Evolutionary conservation across 2,113 vertebrate genomes (phyloP).

Genomic region (Apodemus sylvaticus): DNA sequence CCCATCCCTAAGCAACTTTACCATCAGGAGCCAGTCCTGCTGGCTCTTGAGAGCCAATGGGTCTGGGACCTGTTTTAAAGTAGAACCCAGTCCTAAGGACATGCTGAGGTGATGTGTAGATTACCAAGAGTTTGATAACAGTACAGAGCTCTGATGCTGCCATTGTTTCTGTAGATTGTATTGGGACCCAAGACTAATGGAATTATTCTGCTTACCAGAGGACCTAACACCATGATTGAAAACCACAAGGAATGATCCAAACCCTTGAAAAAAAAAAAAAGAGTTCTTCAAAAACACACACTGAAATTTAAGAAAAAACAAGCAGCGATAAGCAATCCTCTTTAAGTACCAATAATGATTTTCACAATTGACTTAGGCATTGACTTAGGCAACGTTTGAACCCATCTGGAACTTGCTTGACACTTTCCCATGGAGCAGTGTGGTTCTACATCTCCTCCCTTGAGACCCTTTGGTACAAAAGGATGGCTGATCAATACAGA

Average conservation of each 20-base stretch:
- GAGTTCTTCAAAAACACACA: background rate
- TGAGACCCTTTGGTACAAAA: background rate
- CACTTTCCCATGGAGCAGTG: background rate
- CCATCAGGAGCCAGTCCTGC: background rate
- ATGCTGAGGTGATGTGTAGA: background rate
- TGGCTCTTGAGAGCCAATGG: background rate
- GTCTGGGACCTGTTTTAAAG: background rate
- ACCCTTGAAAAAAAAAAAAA: background rate
- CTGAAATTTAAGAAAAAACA: background rate
- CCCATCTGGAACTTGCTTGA: slow-evolving; percentile 17
- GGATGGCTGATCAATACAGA: background rate
- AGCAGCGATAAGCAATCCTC: background rate
- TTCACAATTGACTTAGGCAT: background rate
- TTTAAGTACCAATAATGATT: background rate
- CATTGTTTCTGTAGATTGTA: background rate
- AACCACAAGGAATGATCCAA: background rate
- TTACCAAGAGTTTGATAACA: background rate
- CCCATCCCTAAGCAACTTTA: background rate
- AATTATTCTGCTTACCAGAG: background rate
- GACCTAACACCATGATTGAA: background rate
- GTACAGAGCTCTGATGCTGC: background rate
- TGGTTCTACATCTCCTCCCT: background rate
- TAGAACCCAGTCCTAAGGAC: background rate
- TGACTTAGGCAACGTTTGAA: background rate
- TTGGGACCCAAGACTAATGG: background rate